Base-by-base conservation (phyloP, 2,113 vertebrate species). In the Microcebus jonahi region DNA sequence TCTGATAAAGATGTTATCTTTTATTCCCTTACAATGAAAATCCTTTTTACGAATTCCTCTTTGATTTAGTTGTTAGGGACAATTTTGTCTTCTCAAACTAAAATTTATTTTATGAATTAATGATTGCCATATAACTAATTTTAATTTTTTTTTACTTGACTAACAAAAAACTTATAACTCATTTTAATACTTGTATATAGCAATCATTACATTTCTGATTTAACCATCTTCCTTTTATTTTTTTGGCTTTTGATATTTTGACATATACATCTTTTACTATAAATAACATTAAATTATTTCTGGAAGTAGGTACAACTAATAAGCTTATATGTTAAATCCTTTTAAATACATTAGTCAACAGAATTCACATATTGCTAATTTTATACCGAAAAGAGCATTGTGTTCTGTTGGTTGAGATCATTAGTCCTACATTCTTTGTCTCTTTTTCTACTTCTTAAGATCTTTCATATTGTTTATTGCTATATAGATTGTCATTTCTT, bases 181-280 rank as follows among this genome's bases (percentile, higher is more conserved):
- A 55, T 91, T 75, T 50, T 87, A 81, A 50, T 70, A 45, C 29
- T 73, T 55, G 13, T 1, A 50, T 92, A 34, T 68, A 85, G 42
- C 9, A 68, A 4, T 79, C 70, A 82, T 48, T 67, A 87, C 5
- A 42, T 92, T 92, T 77, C 31, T n/a, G 14, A 73, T 73, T 87
- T 87, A 59, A 82, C 71, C 3, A 2, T 59, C 39, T 85, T 93
- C 31, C 17, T 94, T 91, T 94, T 92, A 59, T 83, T 92, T 70
- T 73, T 75, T 45, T 80, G 20, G 6, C 13, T 95, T 96, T 96
- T 88, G 14, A 84, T 91, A 73, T 94, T 94, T 94, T 90, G 42
- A 63, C 57, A 71, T 76, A 18, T 65, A 15, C 31, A 76, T 73
- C 25, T 93, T 92, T 94, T 80, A 80, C 80, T 79, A n/a, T 67